Percentiles rank a stretch among this genome's conserved stretches.
Conservation (phyloP, 2,888 invertebrate genomes). For the Branchinecta sandiegonensis region DNA sequence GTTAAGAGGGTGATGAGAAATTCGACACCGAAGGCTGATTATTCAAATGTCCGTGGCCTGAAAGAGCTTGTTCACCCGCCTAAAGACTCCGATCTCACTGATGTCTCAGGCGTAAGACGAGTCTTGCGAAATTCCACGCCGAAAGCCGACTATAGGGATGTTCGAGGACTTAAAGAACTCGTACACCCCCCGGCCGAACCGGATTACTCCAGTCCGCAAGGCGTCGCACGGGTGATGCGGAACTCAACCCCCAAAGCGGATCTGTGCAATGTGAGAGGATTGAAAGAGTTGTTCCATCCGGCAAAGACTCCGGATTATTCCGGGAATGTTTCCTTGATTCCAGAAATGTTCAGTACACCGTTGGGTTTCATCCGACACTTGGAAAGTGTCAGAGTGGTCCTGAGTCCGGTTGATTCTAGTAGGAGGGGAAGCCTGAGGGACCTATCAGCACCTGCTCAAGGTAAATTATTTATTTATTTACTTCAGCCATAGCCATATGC, state of each 20-base stretch:
- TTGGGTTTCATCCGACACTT: too few species aligned
- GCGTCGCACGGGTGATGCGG: neutral
- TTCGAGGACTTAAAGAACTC: neutral
- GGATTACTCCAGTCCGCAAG: neutral
- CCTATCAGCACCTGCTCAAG: too few species aligned
- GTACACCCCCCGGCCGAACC: neutral
- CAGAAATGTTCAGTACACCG: too few species aligned
- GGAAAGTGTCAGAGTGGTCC: too few species aligned
- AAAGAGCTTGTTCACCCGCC: neutral
- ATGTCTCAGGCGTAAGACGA: neutral
- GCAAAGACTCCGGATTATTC: constrained; percentile 8
- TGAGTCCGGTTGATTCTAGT: too few species aligned
- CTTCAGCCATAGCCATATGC: too few species aligned
- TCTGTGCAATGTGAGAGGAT: neutral
- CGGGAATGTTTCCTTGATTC: neutral
- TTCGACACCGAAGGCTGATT: neutral
- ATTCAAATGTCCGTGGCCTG: neutral
- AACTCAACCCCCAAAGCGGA: neutral
- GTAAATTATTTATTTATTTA: too few species aligned
- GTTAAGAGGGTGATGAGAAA: neutral
- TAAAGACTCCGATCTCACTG: neutral
- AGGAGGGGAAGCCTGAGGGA: too few species aligned
- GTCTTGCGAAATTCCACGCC: neutral
- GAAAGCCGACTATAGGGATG: neutral
- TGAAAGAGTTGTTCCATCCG: neutral